Evolutionary conservation across 2,113 vertebrate species (phyloP), one percentile per base, ranked within the genome.

Genomic region (Hirundichthys speculiger): DNA sequence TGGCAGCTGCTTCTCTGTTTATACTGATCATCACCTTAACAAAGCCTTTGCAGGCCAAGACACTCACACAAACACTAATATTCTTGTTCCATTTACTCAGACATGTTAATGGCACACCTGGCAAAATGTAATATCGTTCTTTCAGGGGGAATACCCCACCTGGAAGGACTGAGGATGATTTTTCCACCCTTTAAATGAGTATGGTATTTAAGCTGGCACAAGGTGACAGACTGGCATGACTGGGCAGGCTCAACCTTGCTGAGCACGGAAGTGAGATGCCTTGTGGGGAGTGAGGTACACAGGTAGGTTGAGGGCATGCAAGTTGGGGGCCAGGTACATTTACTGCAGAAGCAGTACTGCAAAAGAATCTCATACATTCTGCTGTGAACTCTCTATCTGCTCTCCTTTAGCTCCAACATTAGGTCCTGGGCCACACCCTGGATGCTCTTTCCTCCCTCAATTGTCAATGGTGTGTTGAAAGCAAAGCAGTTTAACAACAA

Each of bases 321-420:
- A 27, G 41, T 58, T 59, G 39, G 45, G 53, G 47, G 67, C 45
- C 59, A 46, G 47, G 50, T 64, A 54, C 49, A 60, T 72, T 65
- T 47, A 34, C 7, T 10, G 53, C 58, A 43, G 53, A 64, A 15
- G 57, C 51, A 48, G 24, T 3, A 24, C 66, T 68, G 58, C 18
- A 56, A 49, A 76, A 49, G 75, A 91, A 88, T 83, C 68, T 64
- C 46, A 88, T 80, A 88, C 59, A 92, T 93, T 88, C 80, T 67
- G 21, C 24, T 47, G 48, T 77, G 64, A 83, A 79, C 86, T 67
- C 34, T 46, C 50, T 64, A 41, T 73, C 65, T 68, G 43, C 58
- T 57, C 51, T 79, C 90, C 88, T 85, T 86, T 80, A 76, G 58
- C 79, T 70, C 55, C 66, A 80, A 67, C 66, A 75, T 69, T 54